Evolutionary conservation across 2,113 vertebrate species (phyloP), one percentile per base, ranked within the genome.

Genomic region (Lonchura striata): DNA sequence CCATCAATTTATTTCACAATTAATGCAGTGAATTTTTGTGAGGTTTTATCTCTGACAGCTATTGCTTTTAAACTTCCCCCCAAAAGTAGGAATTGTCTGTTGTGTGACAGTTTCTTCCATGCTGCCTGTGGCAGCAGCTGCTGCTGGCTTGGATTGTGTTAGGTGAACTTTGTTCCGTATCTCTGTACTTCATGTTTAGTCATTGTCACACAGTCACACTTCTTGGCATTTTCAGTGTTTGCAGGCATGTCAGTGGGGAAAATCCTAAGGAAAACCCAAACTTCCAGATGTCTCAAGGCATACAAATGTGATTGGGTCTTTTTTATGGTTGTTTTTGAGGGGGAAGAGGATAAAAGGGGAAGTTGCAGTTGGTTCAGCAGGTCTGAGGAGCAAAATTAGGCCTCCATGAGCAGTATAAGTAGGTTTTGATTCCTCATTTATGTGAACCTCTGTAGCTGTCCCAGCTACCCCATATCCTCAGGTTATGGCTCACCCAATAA

Each of bases 151-250:
- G 37, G 60, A 15, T 35, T 37, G 3, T 9, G 60, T 28, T 42
- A 65, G 65, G 25, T 82, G 91, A 92, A 82, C 87, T 81, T 95
- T 88, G 76, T 84, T 83, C 90, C 72, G 68, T 86, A 49, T 74
- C 76, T 86, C 82, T 69, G 46, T 50, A 10, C 57, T 82, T 64
- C 6, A 13, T 25, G 49, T 90, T 90, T 68, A 94, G 68, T 92
- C 90, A 78, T 7, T 56, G 76, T 75, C 87, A 86, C 2, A 28
- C 76, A 59, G 76, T 79, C 70, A 42, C 33, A 16, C 41, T 69
- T 9, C 13, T 65, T 70, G 56, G 33, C 4, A 1, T 80, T 86
- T 85, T 39, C 15, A 28, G 41, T 6, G 17, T 83, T 90, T 80
- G 54, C 64, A 60, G 75, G 71, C 46, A 3, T 71, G 65, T 89